These are phyloP conservation scores for Chionoecetes opilio DNA, from an alignment of 1,140 invertebrate species.

Conservation along the genomic window DNA sequence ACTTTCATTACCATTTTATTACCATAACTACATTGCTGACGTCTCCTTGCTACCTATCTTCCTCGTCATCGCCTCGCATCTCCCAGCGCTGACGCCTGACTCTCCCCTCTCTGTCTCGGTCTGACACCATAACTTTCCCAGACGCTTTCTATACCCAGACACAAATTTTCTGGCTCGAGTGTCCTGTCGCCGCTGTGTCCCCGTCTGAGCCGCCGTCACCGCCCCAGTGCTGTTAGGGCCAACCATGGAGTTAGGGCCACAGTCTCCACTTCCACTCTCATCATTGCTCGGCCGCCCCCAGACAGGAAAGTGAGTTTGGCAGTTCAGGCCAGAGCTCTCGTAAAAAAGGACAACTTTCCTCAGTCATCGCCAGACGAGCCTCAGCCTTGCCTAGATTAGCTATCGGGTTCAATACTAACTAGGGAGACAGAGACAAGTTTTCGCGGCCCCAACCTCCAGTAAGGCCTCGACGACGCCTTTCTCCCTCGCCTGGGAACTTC, in stretches of 20 bases:
- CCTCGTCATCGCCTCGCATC: not conserved
- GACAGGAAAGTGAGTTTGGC: not conserved
- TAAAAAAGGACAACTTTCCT: not conserved
- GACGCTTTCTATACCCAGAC: no score
- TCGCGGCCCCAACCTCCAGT: not conserved
- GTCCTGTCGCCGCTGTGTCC: no score
- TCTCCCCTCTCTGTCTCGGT: not conserved
- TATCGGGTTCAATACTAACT: not conserved
- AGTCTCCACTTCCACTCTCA: not conserved
- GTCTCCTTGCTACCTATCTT: not conserved
- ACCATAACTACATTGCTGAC: not conserved
- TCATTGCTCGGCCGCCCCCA: not conserved
- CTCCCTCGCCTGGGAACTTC: not conserved
- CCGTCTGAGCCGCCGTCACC: no score
- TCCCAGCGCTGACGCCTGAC: not conserved
- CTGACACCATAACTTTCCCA: no score
- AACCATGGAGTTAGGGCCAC: no score
- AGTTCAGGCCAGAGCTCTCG: not conserved
- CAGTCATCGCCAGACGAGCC: not conserved
- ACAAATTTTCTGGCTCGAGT: no score
- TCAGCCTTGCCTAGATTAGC: not conserved
- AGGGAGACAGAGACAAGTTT: not conserved
- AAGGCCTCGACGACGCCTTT: no score
- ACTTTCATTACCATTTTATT: not conserved
- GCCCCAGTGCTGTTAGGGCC: no score